Base-by-base conservation (phyloP, 2,797 vertebrate species). In the Ispidina picta region DNA sequence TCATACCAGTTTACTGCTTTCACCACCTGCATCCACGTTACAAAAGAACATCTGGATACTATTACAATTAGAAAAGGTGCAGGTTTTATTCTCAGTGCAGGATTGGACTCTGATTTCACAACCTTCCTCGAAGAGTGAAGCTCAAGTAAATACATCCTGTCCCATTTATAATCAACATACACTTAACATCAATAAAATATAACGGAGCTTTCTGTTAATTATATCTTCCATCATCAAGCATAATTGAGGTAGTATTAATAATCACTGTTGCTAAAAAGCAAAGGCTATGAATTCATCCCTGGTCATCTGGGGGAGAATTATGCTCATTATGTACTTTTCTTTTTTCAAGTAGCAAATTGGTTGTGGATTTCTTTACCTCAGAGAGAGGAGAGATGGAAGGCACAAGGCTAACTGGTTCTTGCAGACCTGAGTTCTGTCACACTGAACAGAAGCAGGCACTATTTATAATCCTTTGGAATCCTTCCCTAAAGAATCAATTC, bases 11-110 rank as follows among this genome's bases (percentile, higher is more conserved):
- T 97, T 98, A 98, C 98, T 98, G 98, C 98, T 99, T 98, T 99
- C 99, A 99, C 98, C 99, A 99, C 98, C 98, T 98, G 98, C 98
- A 98, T 98, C 98, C 96, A 90, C 97, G 97, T 98, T 98, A 98
- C 94, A 92, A 82, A 94, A 86, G 92, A 97, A 98, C 99, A 99
- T 99, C 98, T 99, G 99, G 98, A 97, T 97, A 97, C 95, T 97
- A 98, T 99, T 98, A 98, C 95, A 97, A 97, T 98, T 97, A 98
- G 97, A 98, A 98, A 98, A 98, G 98, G 98, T 99, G 98, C 97
- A 98, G 98, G 98, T 98, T 98, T 98, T 98, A 92, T 96, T 95
- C 96, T 96, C 82, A 90, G 94, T 98, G 97, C 95, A 97, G 97
- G 96, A 95, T 97, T 97, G 97, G 91, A 97, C 97, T 98, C 97